Evolutionary conservation across 2,888 invertebrate genomes (phyloP).

Genomic region (Pecten maximus): DNA sequence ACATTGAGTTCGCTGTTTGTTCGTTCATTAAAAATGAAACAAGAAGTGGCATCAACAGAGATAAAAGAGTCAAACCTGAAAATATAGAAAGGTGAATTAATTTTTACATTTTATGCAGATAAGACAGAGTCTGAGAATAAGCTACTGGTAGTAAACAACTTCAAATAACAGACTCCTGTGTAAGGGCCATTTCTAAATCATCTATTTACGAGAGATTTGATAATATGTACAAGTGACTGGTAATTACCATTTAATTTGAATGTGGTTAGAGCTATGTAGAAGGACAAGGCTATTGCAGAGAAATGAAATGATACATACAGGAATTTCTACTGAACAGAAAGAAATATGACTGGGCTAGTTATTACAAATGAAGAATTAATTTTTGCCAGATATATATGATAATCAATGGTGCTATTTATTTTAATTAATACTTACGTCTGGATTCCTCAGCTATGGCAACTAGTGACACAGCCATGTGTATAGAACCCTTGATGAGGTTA

Average conservation of each 20-base stretch:
- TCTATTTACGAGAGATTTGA: neutral
- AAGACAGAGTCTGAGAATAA: constrained; percentile 57
- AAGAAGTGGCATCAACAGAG: constrained; percentile 94
- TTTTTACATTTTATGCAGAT: too few species aligned
- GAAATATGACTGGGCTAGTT: too few species aligned
- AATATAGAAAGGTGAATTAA: constrained; percentile 60
- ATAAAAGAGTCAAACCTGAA: constrained; percentile 94
- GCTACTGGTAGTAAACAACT: constrained; percentile 41
- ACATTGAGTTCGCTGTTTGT: constrained; percentile 77
- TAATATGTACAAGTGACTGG: neutral
- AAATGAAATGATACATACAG: too few species aligned
- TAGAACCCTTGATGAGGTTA: constrained; percentile 88
- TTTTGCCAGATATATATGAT: too few species aligned
- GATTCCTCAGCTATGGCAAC: constrained; percentile 89
- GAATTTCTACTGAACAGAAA: too few species aligned
- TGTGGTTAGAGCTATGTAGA: too few species aligned
- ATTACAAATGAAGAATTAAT: too few species aligned
- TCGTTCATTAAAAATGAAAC: constrained; percentile 91
- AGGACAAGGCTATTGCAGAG: too few species aligned
- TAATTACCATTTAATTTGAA: too few species aligned
- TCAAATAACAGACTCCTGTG: neutral
- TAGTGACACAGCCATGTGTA: constrained; percentile 89
- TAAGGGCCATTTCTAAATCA: neutral
- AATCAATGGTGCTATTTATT: too few species aligned
- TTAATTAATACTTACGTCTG: constrained; percentile 88